Evolutionary conservation across 92 coral and sea anemone genomes (phyloP).

Genomic region (Epizoanthus fatuus): DNA sequence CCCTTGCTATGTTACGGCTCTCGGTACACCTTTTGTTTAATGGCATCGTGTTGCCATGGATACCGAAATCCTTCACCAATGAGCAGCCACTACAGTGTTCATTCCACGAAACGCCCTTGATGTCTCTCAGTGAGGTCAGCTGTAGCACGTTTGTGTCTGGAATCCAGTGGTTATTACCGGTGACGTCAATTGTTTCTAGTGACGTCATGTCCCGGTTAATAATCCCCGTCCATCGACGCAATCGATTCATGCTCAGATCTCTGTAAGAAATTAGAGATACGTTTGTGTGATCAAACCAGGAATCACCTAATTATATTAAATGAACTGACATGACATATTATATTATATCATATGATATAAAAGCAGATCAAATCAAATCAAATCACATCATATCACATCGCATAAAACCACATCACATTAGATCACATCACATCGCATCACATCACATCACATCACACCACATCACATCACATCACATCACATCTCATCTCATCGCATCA

Average conservation of each 20-base stretch:
- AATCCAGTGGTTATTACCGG: background rate
- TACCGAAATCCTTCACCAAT: slow-evolving; percentile 33
- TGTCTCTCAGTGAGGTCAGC: slow-evolving; percentile 10
- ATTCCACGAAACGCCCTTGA: slow-evolving; percentile 18
- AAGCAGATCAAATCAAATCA: background rate
- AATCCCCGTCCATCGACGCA: slow-evolving; percentile 59
- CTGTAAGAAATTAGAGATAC: slow-evolving; percentile 4
- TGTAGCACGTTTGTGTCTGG: slow-evolving; percentile 11
- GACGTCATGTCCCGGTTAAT: slow-evolving; percentile 45
- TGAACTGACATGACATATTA: too few species aligned
- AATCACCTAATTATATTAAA: too few species aligned
- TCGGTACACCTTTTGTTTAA: background rate
- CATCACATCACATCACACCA: slow-evolving; percentile 15
- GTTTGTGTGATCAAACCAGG: too few species aligned
- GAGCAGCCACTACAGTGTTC: background rate
- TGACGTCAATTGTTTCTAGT: slow-evolving; percentile 13
- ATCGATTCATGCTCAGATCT: slow-evolving; percentile 45
- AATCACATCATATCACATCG: slow-evolving; percentile 22
- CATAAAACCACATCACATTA: slow-evolving; percentile 5
- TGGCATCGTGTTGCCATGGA: background rate
- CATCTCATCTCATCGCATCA: slow-evolving; percentile 6
- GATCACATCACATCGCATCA: slow-evolving; percentile 4
- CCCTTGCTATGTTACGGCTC: background rate
- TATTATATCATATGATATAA: too few species aligned
- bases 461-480: slow-evolving; percentile 16